These are phyloP conservation scores for Dasypus novemcinctus DNA, from an alignment of 2,113 vertebrate species.

Conservation along the genomic window DNA sequence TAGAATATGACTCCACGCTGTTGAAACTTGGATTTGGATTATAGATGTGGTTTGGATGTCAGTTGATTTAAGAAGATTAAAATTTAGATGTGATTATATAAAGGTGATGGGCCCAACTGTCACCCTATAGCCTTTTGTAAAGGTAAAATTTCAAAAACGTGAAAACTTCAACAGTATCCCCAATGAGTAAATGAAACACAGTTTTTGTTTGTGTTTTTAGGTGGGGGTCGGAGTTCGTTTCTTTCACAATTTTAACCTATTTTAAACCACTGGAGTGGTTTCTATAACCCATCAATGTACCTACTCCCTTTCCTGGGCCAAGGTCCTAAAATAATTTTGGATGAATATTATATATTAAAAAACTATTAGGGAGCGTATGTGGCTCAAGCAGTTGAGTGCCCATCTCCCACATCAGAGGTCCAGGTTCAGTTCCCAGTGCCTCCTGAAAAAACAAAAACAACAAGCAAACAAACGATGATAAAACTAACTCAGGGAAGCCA, in stretches of 20 bases:
- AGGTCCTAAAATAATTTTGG: background rate
- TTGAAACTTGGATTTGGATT: background rate
- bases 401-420: too few relatives aligned
- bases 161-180: background rate
- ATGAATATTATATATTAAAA: too few relatives aligned
- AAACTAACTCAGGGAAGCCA: too few relatives aligned
- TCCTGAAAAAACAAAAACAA: too few relatives aligned
- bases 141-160: background rate
- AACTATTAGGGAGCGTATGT: too few relatives aligned
- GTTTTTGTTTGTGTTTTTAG: background rate
- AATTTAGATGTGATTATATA: background rate
- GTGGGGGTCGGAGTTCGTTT: background rate
- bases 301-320: background rate
- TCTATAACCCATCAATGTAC: background rate
- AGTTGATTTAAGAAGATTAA: background rate
- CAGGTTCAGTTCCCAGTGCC: too few relatives aligned
- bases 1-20: background rate
- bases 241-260: background rate
- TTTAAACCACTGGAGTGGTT: background rate
- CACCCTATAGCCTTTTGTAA: background rate
- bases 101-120: background rate
- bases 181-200: background rate
- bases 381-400: too few relatives aligned
- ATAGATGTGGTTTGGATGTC: background rate
- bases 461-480: too few relatives aligned